Percentiles rank a stretch among this genome's conserved stretches.
Evolutionary conservation across 2,888 invertebrate genomes (phyloP).

Genomic region (Aromia moschata): DNA sequence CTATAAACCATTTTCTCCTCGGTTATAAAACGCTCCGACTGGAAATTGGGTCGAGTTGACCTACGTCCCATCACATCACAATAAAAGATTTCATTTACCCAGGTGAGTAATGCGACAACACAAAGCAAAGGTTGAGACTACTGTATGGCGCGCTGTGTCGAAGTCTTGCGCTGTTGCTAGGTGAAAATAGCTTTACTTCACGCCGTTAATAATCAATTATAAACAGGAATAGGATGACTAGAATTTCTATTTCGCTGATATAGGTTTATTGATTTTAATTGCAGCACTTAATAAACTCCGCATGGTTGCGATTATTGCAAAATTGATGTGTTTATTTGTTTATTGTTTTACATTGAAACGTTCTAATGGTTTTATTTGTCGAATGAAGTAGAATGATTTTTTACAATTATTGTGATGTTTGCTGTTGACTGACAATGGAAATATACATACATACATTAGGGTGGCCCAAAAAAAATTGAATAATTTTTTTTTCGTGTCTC

Average conservation of each 20-base stretch:
- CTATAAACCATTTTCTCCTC: too few species aligned
- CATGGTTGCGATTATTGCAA: background rate
- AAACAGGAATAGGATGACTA: conserved; percentile 12
- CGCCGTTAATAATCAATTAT: conserved; percentile 7
- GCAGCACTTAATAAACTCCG: background rate
- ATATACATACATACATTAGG: too few species aligned
- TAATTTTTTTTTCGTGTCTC: too few species aligned
- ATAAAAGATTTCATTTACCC: conserved; percentile 16
- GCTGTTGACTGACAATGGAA: background rate
- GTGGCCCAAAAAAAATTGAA: too few species aligned
- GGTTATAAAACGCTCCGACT: too few species aligned
- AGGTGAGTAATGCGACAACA: conserved; percentile 20
- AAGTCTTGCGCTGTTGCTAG: conserved; percentile 17
- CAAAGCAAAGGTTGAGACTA: conserved; percentile 9
- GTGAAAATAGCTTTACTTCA: conserved; percentile 17
- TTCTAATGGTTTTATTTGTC: background rate
- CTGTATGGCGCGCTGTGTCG: background rate
- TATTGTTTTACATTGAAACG: background rate
- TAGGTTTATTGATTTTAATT: conserved; percentile 12
- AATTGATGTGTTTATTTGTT: background rate
- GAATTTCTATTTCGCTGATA: conserved; percentile 10
- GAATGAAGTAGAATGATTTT: background rate
- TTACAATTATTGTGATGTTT: background rate
- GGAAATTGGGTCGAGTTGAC: conserved; percentile 17
- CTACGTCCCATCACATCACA: background rate